Conservation (phyloP, 2,797 vertebrate species). For the Myoxocephalus aenaeus region DNA sequence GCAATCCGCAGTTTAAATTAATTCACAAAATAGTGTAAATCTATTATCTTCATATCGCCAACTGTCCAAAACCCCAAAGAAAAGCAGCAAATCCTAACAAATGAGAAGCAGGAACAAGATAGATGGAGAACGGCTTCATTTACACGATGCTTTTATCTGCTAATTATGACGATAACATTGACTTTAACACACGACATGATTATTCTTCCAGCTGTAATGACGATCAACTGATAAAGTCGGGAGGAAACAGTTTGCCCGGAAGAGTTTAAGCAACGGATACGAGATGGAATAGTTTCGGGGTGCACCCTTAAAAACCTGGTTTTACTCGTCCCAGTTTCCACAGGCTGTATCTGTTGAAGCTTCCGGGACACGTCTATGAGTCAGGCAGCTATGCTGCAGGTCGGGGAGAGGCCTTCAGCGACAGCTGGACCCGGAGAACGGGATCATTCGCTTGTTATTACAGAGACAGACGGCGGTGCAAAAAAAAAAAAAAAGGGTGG, state of each 20-base stretch:
- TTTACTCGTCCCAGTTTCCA: conserved; percentile 46
- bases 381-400: conserved; percentile 17
- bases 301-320: conserved; percentile 39
- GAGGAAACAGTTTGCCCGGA: conserved; percentile 29
- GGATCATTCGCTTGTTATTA: conserved; percentile 49
- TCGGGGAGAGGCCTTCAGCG: conserved; percentile 26
- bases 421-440: conserved; percentile 55
- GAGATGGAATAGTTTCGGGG: conserved; percentile 32
- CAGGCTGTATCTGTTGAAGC: conserved; percentile 2
- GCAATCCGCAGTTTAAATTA: background rate
- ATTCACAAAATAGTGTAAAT: background rate
- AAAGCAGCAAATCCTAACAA: background rate
- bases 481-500: background rate
- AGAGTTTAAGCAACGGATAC: conserved; percentile 8
- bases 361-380: conserved; percentile 19
- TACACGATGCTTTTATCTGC: background rate
- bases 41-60: background rate
- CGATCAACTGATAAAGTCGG: background rate
- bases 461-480: conserved; percentile 25
- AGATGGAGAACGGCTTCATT: background rate
- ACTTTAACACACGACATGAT: no score
- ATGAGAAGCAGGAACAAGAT: background rate
- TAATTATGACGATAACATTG: background rate
- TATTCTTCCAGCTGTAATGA: background rate
- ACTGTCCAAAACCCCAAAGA: background rate